Evolutionary conservation across 2,888 invertebrate genomes (phyloP).

Genomic region (Metopia argyrocephala): DNA sequence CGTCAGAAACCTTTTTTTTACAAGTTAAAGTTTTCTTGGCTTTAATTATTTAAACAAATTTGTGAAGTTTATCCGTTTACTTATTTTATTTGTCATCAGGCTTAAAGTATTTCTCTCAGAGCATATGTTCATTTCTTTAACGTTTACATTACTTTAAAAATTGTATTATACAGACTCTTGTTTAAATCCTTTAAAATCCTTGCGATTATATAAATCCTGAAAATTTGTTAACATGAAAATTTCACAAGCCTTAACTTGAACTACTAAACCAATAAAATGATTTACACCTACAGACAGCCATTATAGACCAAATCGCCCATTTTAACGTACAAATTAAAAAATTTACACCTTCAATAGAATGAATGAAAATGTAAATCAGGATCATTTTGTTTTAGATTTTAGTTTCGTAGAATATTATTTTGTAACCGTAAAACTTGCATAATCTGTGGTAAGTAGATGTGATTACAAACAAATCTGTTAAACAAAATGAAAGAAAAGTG

Average conservation of each 20-base stretch:
- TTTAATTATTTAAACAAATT: too few species aligned
- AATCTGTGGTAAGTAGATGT: constrained; percentile 74
- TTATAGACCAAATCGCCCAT: constrained; percentile 37
- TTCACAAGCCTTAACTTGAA: constrained; percentile 60
- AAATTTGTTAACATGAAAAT: constrained; percentile 35
- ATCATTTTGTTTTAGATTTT: constrained; percentile 63
- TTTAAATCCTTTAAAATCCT: constrained; percentile 14
- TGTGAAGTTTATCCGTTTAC: too few species aligned
- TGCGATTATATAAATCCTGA: constrained; percentile 35
- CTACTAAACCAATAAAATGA: constrained; percentile 73
- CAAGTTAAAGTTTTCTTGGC: too few species aligned
- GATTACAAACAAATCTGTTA: constrained; percentile 72
- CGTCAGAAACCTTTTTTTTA: too few species aligned
- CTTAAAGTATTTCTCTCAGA: too few species aligned
- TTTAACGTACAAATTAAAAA: constrained; percentile 72
- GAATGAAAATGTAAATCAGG: constrained; percentile 10
- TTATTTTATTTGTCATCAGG: too few species aligned
- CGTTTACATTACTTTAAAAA: too few species aligned
- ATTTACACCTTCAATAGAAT: constrained; percentile 69
- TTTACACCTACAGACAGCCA: constrained; percentile 66
- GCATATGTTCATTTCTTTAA: too few species aligned
- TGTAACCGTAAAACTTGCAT: constrained; percentile 76
- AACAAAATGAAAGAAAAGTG: background rate
- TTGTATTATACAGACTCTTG: constrained; percentile 13
- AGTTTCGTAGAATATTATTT: constrained; percentile 61